Evolutionary conservation across 2,797 vertebrate species (phyloP), one percentile per base, ranked within the genome.

Genomic region (Notolepis coatsorum): DNA sequence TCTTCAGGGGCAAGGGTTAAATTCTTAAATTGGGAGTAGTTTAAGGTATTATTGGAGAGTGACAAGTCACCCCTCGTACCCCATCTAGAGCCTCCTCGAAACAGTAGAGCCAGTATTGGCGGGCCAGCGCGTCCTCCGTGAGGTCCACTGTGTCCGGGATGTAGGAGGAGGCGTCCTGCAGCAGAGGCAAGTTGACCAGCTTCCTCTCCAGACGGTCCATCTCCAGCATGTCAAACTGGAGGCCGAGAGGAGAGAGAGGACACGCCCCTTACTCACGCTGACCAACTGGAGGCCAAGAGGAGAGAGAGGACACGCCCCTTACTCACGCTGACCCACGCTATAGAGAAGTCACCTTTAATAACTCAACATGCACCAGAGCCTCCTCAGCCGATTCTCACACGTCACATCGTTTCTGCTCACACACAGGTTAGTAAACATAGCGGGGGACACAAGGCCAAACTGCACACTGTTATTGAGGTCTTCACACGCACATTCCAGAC

Each of bases 81-180:
- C 96, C 97, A 1, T 98, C 97, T 51, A 99, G 88, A 0, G 98
- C 96, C 47, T 99, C 97, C 77, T 99, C 96, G 1, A 99, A 99
- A 91, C 98, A 99, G 61, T 81, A 95, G 38, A 99, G 96, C 98
- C 98, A 99, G 86, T 99, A 99, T 61, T 99, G 94, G 2, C 97
- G 93, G 60, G 98, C 96, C 71, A 89, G 84, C 1, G 95, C 93
- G 0, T 99, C 98, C 12, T 97, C 95, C 0, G 95, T 95, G 69
- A 99, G 95, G 86, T 99, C 96, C 31, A 99, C 90, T 0, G 97
- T 98, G 89, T 99, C 98, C 0, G 98, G 97, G 73, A 98, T 93
- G 30, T 99, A 99, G 1, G 96, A 96, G 0, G 96, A 94, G 0
- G 97, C 88, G 77, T 99, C 96, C 72, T 93, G 93, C 24, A 99